Evolutionary conservation across 1,140 invertebrate species (phyloP), one percentile per base, ranked within the genome.

Genomic region (Trichonephila clavata): DNA sequence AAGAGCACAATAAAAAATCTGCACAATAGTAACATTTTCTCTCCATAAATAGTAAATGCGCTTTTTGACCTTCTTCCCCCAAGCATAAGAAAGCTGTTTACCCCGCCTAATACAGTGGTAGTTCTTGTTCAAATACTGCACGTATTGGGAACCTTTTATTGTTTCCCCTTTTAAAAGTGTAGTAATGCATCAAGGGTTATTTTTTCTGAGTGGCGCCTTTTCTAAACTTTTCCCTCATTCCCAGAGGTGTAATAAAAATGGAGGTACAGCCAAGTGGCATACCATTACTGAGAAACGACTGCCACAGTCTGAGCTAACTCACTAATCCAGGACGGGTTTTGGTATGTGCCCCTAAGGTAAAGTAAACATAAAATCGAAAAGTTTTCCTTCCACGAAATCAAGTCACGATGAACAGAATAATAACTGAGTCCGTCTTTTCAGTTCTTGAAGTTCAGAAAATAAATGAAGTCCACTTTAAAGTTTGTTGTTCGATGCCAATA

Each of bases 361-460:
- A 86, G 84, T 86, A 86, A 86, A 63, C 84, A 63, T 63, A 86
- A 86, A 86, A 86, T 21, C 14, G 27, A 32, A 63, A 86, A 86
- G 18, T 86, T 63, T 32, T 57, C 27, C 57, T 20, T 21, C 27
- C 24, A 2, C 13, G 39, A 59, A 86, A 83, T 83, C 81, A 86
- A 57, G 59, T 24, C 57, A 77, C 24, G 27, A 32, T 77, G 71
- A 39, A 86, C 59, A 86, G 84, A 86, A 86, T 63, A 86, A 86
- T 86, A 86, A 57, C 50, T 59, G 27, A 86, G 57, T 86, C 84
- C 84, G 7, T 50, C 50, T 39, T 60, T 63, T 86, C 24, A 86
- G 84, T 61, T 86, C 60, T 14, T 8, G 63, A 87, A 57, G 39
- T 87, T 87, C 20, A 61, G 86, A 57, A 87, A 87, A 87, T 87